Conservation (phyloP, 2,113 vertebrate genomes). For the Cyanoderma ruficeps region DNA sequence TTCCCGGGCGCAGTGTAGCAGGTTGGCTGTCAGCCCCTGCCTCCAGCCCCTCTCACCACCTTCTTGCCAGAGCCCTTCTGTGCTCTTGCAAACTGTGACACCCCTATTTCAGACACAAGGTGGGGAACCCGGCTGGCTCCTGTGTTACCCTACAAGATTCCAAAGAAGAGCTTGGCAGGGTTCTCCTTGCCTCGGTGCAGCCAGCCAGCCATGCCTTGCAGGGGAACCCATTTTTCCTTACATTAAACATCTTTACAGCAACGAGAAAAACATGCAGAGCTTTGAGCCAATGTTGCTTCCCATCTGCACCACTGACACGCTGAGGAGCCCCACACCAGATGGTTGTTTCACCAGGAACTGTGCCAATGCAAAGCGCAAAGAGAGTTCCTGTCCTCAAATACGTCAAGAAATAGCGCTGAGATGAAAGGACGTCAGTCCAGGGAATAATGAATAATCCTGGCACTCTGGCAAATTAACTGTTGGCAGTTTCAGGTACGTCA, state of each 20-base stretch:
- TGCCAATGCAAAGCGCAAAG: neutral
- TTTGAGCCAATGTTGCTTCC: neutral
- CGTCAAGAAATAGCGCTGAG: neutral
- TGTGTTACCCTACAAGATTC: neutral
- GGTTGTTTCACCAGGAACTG: neutral
- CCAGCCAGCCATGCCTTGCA: neutral
- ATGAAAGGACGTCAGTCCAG: neutral
- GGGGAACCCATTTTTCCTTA: neutral
- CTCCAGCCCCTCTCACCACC: neutral
- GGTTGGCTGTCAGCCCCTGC: neutral
- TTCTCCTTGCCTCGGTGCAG: neutral
- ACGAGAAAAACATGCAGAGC: neutral
- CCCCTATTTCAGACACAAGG: neutral
- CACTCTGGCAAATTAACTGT: neutral
- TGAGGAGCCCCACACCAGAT: neutral
- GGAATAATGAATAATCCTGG: neutral
- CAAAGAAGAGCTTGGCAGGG: neutral
- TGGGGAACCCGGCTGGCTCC: neutral
- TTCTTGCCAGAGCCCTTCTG: neutral
- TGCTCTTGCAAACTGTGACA: neutral
- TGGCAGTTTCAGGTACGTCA: neutral
- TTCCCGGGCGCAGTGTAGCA: accelerated
- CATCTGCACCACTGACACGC: neutral
- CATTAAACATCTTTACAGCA: neutral
- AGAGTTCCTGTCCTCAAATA: conserved; percentile 3